phyloP scores from a whole-genome alignment of 2,113 vertebrate genomes.

The Syrrhaptes paradoxus region DNA sequence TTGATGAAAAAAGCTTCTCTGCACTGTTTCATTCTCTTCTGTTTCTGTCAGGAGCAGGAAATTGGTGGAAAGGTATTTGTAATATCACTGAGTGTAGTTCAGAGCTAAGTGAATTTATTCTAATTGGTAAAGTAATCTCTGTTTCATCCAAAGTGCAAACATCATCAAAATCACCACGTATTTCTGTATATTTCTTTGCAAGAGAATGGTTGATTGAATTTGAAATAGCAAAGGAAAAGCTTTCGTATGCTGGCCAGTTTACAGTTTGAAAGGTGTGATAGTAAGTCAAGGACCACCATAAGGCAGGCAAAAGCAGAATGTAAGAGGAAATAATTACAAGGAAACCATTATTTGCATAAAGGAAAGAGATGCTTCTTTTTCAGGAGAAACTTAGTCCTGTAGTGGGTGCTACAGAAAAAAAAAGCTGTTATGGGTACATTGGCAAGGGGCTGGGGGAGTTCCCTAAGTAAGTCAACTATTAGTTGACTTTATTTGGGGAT shows the following conservation, averaged over 20 bases:
- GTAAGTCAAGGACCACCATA: not conserved
- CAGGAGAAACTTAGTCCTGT: not conserved
- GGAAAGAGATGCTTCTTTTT: not conserved
- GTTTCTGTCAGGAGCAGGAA: not conserved
- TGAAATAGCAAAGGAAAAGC: not conserved
- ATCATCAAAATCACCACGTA: not conserved
- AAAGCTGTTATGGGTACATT: not conserved
- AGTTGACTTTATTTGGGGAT: not conserved
- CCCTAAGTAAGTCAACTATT: not conserved
- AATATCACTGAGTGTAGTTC: not conserved
- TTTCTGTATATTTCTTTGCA: not conserved
- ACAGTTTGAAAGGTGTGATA: not conserved
- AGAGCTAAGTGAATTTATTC: not conserved
- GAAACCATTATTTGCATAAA: not conserved
- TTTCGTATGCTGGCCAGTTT: not conserved
- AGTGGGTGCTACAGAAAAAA: not conserved
- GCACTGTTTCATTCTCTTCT: not conserved
- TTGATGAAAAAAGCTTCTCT: not conserved
- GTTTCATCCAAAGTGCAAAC: not conserved
- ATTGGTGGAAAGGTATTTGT: not conserved
- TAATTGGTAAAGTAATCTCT: not conserved
- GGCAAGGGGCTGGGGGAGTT: not conserved
- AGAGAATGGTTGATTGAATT: not conserved
- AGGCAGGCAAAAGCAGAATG: not conserved
- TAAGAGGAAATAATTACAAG: not conserved